Base-by-base conservation (phyloP, 2,888 invertebrate species). In the Habroteleia sp. region DNA sequence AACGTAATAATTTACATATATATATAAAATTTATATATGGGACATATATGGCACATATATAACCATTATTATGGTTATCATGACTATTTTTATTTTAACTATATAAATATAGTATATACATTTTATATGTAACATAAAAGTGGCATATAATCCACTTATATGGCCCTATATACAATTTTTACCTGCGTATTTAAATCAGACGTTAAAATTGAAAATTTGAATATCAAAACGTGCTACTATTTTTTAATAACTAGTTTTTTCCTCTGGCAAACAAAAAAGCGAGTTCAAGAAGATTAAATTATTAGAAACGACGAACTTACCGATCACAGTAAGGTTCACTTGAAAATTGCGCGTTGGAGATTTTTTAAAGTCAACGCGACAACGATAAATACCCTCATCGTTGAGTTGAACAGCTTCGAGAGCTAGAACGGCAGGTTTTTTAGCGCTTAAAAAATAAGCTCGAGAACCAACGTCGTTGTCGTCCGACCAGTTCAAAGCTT, bases 341-440 rank as follows among this genome's bases (percentile, higher is more conserved):
- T 90, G 90, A 80, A 89, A 90, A 83, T 91, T 91, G 78, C 90
- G 88, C 42, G 91, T 91, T 4, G 91, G 91, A 6, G 96, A 95
- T 87, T 95, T 94, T 87, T 94, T 94, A 90, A 96, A 97, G 90
- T 97, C 97, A 3, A 96, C 96, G 69, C 97, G 91, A 89, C 97
- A 97, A 74, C 96, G 91, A 89, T 96, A 96, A 74, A 95, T 91
- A 7, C 96, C 96, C 0, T 93, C 94, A 85, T 97, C 96, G 33
- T 91, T 90, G 74, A 93, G 93, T 56, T 92, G 90, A 50, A 95
- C 94, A 81, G 91, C 92, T 86, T 94, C 93, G 68, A 96, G 91
- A 79, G 93, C 93, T 77, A 96, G 91, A 76, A 93, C 93, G 1
- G 96, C 94, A 1, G 95, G 94, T 20, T 91, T 92, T 27, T 93